Percentiles rank a stretch among this genome's conserved stretches.
phyloP scores from a whole-genome alignment of 2,797 vertebrate genomes.

The Siniperca scherzeri region DNA sequence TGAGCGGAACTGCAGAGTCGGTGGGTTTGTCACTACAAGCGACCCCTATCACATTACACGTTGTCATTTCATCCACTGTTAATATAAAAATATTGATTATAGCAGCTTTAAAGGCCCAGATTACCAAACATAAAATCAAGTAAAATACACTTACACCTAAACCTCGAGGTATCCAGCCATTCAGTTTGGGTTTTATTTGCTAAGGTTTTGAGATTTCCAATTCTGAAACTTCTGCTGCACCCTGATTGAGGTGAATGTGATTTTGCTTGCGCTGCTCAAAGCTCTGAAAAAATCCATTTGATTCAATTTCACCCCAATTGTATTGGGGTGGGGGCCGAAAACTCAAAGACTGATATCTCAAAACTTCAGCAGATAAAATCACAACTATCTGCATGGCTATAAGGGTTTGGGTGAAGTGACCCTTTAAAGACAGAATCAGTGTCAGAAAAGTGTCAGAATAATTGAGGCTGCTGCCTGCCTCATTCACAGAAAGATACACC shows the following conservation, averaged over 20 bases:
- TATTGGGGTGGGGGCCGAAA: slow-evolving; percentile 8
- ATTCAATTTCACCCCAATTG: slow-evolving; percentile 48
- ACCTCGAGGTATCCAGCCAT: slow-evolving; percentile 1
- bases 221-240: slow-evolving; percentile 16
- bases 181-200: background rate
- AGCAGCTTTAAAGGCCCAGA: background rate
- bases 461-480: slow-evolving; percentile 3
- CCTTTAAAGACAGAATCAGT: slow-evolving; percentile 13
- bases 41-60: background rate
- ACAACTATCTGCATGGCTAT: slow-evolving; percentile 13
- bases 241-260: slow-evolving; percentile 21
- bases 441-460: slow-evolving; percentile 18
- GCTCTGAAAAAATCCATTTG: slow-evolving; percentile 50
- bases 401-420: background rate
- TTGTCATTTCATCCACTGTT: background rate
- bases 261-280: slow-evolving; percentile 35
- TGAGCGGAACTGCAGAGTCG: background rate
- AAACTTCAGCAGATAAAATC: slow-evolving; percentile 20
- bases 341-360: slow-evolving; percentile 27
- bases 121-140: slow-evolving; percentile 6
- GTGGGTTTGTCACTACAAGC: background rate
- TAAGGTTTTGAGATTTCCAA: slow-evolving; percentile 10
- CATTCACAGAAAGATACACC: slow-evolving; percentile 13
- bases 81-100: background rate
- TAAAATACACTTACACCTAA: slow-evolving; percentile 1